phyloP scores from a whole-genome alignment of 2,113 vertebrate species.

The Ciconia boyciana region DNA sequence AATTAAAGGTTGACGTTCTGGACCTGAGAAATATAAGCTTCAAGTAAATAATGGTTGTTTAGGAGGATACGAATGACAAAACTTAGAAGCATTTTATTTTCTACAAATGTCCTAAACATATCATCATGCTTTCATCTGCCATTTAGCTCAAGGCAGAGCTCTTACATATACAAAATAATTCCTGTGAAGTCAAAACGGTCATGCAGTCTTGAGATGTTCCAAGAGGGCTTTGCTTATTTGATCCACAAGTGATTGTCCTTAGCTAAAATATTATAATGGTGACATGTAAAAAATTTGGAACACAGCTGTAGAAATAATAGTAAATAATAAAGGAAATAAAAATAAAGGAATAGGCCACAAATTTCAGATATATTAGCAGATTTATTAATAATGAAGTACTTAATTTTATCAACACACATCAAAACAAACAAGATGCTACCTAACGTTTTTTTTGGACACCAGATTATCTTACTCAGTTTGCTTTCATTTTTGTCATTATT shows the following conservation, averaged over 20 bases:
- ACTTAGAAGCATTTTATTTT: constrained; percentile 22
- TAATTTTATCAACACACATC: not conserved
- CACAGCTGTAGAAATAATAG: not conserved
- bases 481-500: not conserved
- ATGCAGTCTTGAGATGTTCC: not conserved
- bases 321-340: not conserved
- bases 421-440: not conserved
- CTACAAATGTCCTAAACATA: constrained; percentile 14
- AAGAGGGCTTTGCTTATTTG: not conserved
- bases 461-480: not conserved
- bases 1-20: constrained; percentile 29
- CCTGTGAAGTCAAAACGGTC: not conserved
- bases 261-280: not conserved
- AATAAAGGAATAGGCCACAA: not conserved
- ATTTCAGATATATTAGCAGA: not conserved
- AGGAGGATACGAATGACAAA: constrained; percentile 39
- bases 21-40: constrained; percentile 7
- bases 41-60: constrained; percentile 22
- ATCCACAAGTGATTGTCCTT: not conserved
- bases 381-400: not conserved
- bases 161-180: constrained; percentile 32
- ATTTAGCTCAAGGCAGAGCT: constrained; percentile 26
- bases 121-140: not conserved
- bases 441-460: not conserved
- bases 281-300: not conserved